Percentiles rank a stretch among this genome's conserved stretches.
These are phyloP conservation scores for Lycorma delicatula DNA, from an alignment of 1,140 invertebrate species.

Conservation along the genomic window DNA sequence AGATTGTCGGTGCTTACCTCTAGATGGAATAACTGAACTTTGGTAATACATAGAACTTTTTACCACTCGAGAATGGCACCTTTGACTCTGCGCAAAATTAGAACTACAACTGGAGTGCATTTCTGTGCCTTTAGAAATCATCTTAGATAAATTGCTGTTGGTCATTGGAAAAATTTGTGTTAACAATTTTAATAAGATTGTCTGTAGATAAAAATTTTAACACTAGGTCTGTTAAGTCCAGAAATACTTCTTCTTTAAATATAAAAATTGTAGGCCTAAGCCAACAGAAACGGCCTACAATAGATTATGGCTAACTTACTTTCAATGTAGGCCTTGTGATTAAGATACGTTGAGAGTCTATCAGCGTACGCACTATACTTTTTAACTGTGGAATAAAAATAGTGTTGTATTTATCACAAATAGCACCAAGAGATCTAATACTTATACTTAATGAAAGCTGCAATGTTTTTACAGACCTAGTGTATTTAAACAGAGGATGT, in stretches of 20 bases:
- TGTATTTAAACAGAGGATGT: background rate
- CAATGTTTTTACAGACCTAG: background rate
- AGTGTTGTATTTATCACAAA: background rate
- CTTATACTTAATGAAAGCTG: background rate
- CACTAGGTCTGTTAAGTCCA: background rate
- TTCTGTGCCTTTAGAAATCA: background rate
- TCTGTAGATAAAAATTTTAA: background rate
- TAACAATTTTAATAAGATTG: background rate
- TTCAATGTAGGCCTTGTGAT: conserved; percentile 3
- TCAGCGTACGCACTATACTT: background rate
- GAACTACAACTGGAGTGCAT: background rate
- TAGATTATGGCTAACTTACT: conserved; percentile 1
- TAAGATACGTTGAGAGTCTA: background rate
- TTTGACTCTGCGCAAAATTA: background rate
- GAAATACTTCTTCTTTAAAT: background rate
- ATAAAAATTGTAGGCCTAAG: background rate
- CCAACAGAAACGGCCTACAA: background rate
- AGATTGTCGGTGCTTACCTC: conserved; percentile 4
- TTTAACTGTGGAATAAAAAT: background rate
- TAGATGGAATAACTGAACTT: conserved; percentile 2
- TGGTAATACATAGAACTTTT: conserved; percentile 5
- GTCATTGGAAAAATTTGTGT: background rate
- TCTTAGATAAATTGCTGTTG: background rate
- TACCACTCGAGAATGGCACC: conserved; percentile 3
- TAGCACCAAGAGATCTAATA: background rate